Evolutionary conservation across 2,888 invertebrate species (phyloP).

Genomic region (Cremastobaeus sp.): DNA sequence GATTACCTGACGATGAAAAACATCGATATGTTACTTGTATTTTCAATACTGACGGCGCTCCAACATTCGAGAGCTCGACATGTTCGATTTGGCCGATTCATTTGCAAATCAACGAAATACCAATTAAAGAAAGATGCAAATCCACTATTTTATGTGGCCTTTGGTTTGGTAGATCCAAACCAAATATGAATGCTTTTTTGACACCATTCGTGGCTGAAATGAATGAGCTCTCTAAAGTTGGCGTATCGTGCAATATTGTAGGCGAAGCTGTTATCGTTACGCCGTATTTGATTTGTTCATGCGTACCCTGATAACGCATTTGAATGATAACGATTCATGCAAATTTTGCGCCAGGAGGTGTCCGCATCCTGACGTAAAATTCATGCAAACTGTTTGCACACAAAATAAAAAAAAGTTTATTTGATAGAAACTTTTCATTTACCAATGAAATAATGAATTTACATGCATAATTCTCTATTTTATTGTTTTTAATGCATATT

Average conservation of each 20-base stretch:
- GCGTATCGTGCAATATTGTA: conserved; percentile 18
- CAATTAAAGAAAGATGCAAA: conserved; percentile 16
- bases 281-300: conserved; percentile 10
- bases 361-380: no score
- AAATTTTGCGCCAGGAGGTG: conserved; percentile 9
- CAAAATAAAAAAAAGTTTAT: no score
- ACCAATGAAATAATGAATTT: no score
- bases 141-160: conserved; percentile 4
- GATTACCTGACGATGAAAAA: conserved; percentile 3
- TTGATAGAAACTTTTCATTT: no score
- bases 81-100: conserved; percentile 38
- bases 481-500: no score
- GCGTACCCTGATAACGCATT: no score
- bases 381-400: no score
- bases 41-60: conserved; percentile 25
- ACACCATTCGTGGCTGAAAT: conserved; percentile 31
- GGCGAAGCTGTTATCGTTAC: conserved; percentile 26
- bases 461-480: no score
- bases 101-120: conserved; percentile 28
- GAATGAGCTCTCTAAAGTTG: conserved; percentile 10
- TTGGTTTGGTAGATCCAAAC: conserved; percentile 20
- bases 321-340: conserved; percentile 10
- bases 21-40: conserved; percentile 7
- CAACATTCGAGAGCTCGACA: conserved; percentile 15
- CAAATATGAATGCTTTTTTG: conserved; percentile 17